A percentile compares a stretch with the other conserved stretches of the same genome.
These are phyloP conservation scores for Azemiops feae DNA, from an alignment of 2,113 vertebrate genomes.

Conservation along the genomic window DNA sequence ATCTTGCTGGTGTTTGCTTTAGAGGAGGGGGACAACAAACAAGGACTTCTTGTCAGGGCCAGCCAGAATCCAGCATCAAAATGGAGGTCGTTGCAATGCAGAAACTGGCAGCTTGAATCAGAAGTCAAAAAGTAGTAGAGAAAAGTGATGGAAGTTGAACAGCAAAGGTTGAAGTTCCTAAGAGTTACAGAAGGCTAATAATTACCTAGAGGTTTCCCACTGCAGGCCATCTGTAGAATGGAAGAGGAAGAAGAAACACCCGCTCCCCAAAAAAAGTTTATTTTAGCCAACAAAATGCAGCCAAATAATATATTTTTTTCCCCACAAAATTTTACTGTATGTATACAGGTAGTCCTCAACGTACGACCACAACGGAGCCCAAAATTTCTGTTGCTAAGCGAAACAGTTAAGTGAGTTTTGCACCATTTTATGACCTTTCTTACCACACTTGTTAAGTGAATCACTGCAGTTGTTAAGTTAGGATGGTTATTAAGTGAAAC, in stretches of 20 bases:
- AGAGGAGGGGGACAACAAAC: too few relatives aligned
- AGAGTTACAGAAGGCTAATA: background rate
- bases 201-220: background rate
- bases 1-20: background rate
- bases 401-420: background rate
- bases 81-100: background rate
- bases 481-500: background rate
- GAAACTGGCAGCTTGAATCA: background rate
- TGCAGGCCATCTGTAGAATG: background rate
- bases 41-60: background rate
- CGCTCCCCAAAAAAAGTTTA: background rate
- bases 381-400: background rate
- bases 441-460: background rate
- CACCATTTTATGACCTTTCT: background rate
- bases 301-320: background rate
- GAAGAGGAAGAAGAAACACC: background rate
- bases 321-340: background rate
- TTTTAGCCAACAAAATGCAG: background rate
- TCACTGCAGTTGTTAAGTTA: background rate
- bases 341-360: background rate
- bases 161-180: background rate
- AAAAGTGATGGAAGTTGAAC: background rate
- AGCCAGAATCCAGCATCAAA: too few relatives aligned
- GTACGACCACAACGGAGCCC: background rate
- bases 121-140: background rate